Base-by-base conservation (phyloP, 2,113 vertebrate genomes). In the Petroica traversi region DNA sequence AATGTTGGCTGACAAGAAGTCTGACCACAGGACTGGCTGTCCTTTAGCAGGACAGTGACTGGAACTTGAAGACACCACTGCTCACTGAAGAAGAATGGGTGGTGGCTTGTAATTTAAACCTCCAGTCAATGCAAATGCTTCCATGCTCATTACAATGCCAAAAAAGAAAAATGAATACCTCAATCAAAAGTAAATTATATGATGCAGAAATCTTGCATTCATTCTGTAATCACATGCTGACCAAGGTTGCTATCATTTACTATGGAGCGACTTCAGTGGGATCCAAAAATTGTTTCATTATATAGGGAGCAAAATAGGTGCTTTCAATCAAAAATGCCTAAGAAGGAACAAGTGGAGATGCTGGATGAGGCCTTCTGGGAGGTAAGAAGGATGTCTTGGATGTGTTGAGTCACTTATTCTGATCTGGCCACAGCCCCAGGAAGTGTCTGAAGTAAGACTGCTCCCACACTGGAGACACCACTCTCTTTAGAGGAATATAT, bases 371-470 rank as follows among this genome's bases (percentile, higher is more conserved):
- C 62, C 45, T 95, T 93, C 61, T 89, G 93, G 91, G 76, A 98
- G 98, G 77, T 61, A 93, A 88, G 77, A 85, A 85, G 97, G 97
- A 97, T 95, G 96, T 98, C 93, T 64, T 92, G 23, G 80, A 97
- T 86, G 96, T 98, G 78, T 98, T 98, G 95, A 46, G 88, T 69
- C 57, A 74, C 41, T 68, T 72, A 63, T n/a, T 98, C 98, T 82
- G 69, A 98, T 94, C 95, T 98, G 38, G 97, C 93, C 62, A 95
- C 97, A 62, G 98, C 98, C 88, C 89, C 72, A 38, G 72, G 46
- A 83, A 73, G 33, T 46, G 64, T 81, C 88, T 91, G 73, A 88
- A 82, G 49, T 64, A 85, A 85, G 69, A 77, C 33, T 52, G 38
- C 49, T 93, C 74, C 80, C 80, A 93, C 14, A 2, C 28, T 91